Base-by-base conservation (phyloP, 1,140 invertebrate species). In the Calephelis virginiensis region DNA sequence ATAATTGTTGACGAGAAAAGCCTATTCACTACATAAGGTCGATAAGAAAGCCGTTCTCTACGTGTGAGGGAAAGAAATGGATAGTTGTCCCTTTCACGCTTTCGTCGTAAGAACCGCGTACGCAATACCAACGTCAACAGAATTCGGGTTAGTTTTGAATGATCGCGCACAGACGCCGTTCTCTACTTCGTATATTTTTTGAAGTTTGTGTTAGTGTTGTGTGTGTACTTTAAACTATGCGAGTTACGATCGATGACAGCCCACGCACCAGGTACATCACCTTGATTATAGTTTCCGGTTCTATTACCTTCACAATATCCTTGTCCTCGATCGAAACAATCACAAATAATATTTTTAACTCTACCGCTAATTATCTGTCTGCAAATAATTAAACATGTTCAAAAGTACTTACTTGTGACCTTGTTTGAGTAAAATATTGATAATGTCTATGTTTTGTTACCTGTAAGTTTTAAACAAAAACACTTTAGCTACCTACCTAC, bases 261-360 rank as follows among this genome's bases (percentile, higher is more conserved):
- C 53, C 28, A 53, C 53, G 53, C 11, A 56, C 28, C 10, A 56
- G 53, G 53, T 56, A 56, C 53, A 37, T 37, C 10, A 14, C 53
- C 53, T 56, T 56, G 53, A 56, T 56, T 37, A 37, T 28, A 12
- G 28, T 37, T 56, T 56, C 53, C 53, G 53, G 28, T 14, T 56
- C 13, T 28, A 28, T 56, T 28, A 12, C 53, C 53, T 53, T 63
- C 73, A 69, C 70, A 76, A 78, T 78, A 86, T 87, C 86, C 86
- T 89, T 89, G 86, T 81, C 85, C 86, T 89, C 81, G 80, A 81
- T 89, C 81, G 80, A 80, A 82, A 82, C 76, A 81, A 79, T 85
- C 84, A 81, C 77, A 56, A 40, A 40, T 40, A 40, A 40, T 40
- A 40, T 43, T 40, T 40, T 40, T 40, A 40, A 40, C 5, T 40